These are phyloP conservation scores for Neomonachus schauinslandi DNA, from an alignment of 2,113 vertebrate genomes.

Conservation along the genomic window DNA sequence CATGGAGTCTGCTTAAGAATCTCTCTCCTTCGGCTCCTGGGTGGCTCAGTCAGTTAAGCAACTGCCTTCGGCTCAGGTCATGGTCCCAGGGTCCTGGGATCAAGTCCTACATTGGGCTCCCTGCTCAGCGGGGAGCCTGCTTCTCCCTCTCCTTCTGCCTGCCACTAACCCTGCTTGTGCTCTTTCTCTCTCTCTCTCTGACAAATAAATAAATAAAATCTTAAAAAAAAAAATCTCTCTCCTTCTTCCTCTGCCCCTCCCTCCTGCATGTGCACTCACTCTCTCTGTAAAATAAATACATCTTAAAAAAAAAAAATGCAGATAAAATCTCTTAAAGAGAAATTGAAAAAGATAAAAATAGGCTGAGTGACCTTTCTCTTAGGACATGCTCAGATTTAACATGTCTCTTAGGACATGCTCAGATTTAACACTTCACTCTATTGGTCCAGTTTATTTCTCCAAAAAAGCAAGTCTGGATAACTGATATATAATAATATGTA, in stretches of 20 bases:
- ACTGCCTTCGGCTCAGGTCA: too few relatives aligned
- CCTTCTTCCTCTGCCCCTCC: neutral
- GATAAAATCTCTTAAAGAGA: neutral
- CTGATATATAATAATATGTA: neutral
- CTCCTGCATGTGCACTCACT: neutral
- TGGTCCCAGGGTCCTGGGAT: too few relatives aligned
- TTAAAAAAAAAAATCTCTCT: too few relatives aligned
- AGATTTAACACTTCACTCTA: slow-evolving; percentile 12
- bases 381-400: neutral
- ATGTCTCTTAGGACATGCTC: neutral
- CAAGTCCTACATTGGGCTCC: too few relatives aligned
- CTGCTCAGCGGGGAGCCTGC: too few relatives aligned
- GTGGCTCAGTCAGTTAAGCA: too few relatives aligned
- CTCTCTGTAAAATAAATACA: neutral
- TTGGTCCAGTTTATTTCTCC: neutral
- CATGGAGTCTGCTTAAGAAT: too few relatives aligned
- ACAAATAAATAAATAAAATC: too few relatives aligned
- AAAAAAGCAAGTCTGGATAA: neutral
- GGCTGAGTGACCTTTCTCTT: neutral
- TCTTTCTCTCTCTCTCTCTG: too few relatives aligned
- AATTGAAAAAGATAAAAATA: neutral
- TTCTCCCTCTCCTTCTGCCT: too few relatives aligned
- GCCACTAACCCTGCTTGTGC: too few relatives aligned
- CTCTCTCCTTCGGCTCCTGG: too few relatives aligned
- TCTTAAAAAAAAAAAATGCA: neutral